phyloP scores from a whole-genome alignment of 2,888 invertebrate species.

The Scrobipalpa atriplicella region DNA sequence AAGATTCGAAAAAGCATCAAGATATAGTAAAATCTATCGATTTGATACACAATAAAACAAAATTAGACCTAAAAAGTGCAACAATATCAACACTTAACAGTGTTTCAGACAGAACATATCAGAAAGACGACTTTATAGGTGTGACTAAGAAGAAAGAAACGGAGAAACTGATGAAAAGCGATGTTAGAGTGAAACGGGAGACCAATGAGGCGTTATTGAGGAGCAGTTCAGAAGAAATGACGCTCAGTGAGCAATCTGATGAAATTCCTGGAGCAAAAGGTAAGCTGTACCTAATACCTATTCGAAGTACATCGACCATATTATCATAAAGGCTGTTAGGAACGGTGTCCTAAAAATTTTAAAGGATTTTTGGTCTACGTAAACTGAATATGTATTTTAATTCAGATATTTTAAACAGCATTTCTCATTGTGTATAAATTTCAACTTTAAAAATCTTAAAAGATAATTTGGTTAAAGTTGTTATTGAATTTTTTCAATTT shows the following conservation, averaged over 20 bases:
- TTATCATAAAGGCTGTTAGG: background rate
- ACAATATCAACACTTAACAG: background rate
- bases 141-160: background rate
- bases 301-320: background rate
- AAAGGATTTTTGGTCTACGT: background rate
- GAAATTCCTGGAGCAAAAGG: conserved; percentile 47
- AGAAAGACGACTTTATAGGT: background rate
- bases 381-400: too few relatives aligned
- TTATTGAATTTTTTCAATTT: too few relatives aligned
- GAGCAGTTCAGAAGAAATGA: conserved; percentile 67
- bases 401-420: too few relatives aligned
- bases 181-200: conserved; percentile 50
- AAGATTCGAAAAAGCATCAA: background rate
- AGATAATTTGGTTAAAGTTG: too few relatives aligned
- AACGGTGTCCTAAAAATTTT: background rate
- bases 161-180: conserved; percentile 42
- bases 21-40: conserved; percentile 25
- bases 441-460: too few relatives aligned
- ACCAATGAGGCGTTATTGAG: conserved; percentile 54
- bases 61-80: background rate
- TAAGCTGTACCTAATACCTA: conserved; percentile 42
- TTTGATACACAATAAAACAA: conserved; percentile 2
- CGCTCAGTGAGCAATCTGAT: conserved; percentile 56
- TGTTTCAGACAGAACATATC: background rate
- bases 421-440: too few relatives aligned